Conservation (phyloP, 2,113 vertebrate genomes). For the Oncorhynchus gorbuscha region DNA sequence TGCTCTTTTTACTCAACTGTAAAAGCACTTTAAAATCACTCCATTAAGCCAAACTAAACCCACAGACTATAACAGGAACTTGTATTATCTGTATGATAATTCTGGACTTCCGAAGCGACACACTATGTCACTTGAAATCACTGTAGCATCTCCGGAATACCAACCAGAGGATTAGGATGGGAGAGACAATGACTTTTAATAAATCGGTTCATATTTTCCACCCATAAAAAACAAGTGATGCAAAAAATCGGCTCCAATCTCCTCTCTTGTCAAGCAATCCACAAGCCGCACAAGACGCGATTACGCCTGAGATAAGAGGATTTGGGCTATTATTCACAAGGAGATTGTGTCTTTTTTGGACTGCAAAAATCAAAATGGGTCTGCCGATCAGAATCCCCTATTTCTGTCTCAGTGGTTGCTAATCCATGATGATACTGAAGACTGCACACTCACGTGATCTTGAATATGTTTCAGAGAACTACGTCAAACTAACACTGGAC, state of each 20-base stretch:
- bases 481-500: background rate
- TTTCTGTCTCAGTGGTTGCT: conserved; percentile 43
- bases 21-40: conserved; percentile 51
- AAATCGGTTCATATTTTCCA: conserved; percentile 22
- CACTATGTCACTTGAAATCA: conserved; percentile 37
- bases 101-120: conserved; percentile 43
- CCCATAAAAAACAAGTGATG: conserved; percentile 29
- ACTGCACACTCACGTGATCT: conserved; percentile 26
- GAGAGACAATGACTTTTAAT: conserved; percentile 24
- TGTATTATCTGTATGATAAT: conserved; percentile 57
- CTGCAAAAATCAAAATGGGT: conserved; percentile 3
- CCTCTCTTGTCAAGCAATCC: conserved; percentile 47
- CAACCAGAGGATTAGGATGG: conserved; percentile 50
- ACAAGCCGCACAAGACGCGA: conserved; percentile 35
- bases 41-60: conserved; percentile 52
- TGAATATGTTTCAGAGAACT: conserved; percentile 35
- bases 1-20: conserved; percentile 37
- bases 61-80: conserved; percentile 48
- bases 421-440: conserved; percentile 49
- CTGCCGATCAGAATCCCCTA: conserved; percentile 51
- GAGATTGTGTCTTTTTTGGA: conserved; percentile 35
- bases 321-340: conserved; percentile 47
- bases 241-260: conserved; percentile 23
- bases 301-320: conserved; percentile 54
- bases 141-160: conserved; percentile 38